A percentile compares a stretch with the other conserved stretches of the same genome.
Conservation (phyloP, 1,140 invertebrate species). For the Ips nitidus region DNA sequence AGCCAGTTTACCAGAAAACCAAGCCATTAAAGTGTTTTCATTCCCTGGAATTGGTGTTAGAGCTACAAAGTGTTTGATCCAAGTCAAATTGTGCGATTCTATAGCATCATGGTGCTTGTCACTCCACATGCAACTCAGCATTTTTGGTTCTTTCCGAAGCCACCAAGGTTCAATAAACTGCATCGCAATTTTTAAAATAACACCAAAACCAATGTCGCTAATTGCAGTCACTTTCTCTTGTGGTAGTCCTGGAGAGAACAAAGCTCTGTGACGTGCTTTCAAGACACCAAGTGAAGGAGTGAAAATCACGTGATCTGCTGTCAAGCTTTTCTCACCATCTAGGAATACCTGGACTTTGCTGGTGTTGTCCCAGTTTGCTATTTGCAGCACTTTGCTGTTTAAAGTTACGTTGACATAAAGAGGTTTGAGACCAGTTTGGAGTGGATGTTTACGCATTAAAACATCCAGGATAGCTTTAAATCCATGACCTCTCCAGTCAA, state of each 20-base stretch:
- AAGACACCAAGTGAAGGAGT: constrained; percentile 70
- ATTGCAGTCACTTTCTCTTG: constrained; percentile 62
- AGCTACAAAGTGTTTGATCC: constrained; percentile 7
- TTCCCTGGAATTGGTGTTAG: constrained; percentile 35
- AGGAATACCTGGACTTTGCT: constrained; percentile 39
- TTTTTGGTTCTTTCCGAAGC: constrained; percentile 49
- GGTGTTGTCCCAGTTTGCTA: constrained; percentile 33
- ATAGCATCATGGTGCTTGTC: constrained; percentile 35
- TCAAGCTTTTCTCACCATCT: constrained; percentile 49
- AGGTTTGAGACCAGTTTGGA: constrained; percentile 8
- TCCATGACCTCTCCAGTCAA: constrained; percentile 40
- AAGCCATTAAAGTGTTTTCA: constrained; percentile 57
- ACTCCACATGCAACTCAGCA: constrained; percentile 55
- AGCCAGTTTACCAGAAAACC: constrained; percentile 58
- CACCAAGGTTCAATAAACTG: constrained; percentile 59
- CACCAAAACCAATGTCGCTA: constrained; percentile 66
- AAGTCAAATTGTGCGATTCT: background rate
- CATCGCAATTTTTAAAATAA: constrained; percentile 75
- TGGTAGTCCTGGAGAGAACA: constrained; percentile 66
- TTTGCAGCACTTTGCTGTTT: constrained; percentile 40
- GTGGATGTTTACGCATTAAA: constrained; percentile 39
- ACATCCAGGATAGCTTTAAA: constrained; percentile 43
- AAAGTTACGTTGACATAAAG: constrained; percentile 39
- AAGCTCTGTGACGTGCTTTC: constrained; percentile 59
- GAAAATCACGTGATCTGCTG: constrained; percentile 67